Base-by-base conservation (phyloP, 1,140 invertebrate species). In the Bombus waltoni region DNA sequence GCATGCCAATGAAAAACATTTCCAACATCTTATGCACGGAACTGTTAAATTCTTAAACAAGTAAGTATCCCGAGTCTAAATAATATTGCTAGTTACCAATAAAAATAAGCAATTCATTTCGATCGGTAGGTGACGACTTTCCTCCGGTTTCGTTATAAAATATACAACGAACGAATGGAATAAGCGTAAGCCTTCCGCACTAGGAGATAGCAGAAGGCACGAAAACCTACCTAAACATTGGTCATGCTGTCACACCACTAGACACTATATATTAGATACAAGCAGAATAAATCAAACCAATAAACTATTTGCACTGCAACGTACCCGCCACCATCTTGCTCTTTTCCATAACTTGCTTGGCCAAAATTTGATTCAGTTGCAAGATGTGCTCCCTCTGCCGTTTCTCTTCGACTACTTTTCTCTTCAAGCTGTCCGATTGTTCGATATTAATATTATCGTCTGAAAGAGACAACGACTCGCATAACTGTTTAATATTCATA, bases 301-400 rank as follows among this genome's bases (percentile, higher is more conserved):
- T 53, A 70, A 73, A 40, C 18, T 32, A 57, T 38, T 18, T 18
- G 40, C 5, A 35, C 42, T 28, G 74, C 53, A 78, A 95, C 96
- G 94, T 96, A 99, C 98, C 98, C 95, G 98, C 98, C 89, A 98
- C 98, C 94, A 98, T 98, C 96, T 98, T 98, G 95, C 98, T 98
- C 96, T 98, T 98, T 94, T 98, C 97, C 96, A 98, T 98, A 81
- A 99, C 98, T 96, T 99, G 98, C 93, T 98, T 97, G n/a, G 98
- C 98, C 87, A 99, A 95, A 90, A 98, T 98, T 95, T 98, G 98
- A 96, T 98, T 98, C 81, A 99, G 96, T 91, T 98, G 97, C 68
- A 99, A 95, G 89, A 99, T 96, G 93, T 98, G 98, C 92, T 98
- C 98, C 57, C 98, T 96, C 92, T 98, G 97, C 86, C 97, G 96